A percentile compares a stretch with the other conserved stretches of the same genome.
These are phyloP conservation scores for Lasioglossum baleicum DNA, from an alignment of 1,140 invertebrate species.

Conservation along the genomic window DNA sequence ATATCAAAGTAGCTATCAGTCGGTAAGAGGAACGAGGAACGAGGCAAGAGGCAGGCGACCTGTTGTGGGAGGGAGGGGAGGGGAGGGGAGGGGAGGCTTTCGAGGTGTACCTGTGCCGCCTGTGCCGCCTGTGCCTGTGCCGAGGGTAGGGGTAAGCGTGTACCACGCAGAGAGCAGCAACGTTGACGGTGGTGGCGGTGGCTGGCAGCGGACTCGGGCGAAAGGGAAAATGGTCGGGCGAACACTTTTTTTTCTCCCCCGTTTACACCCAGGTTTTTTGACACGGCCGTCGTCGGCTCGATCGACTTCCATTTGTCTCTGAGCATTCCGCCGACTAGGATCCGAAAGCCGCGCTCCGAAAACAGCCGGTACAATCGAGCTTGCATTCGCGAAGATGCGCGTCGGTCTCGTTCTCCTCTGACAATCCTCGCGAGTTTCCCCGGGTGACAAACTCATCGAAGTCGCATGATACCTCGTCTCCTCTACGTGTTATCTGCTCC, in stretches of 20 bases:
- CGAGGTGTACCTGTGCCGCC: slow-evolving; percentile 21
- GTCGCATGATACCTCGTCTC: neutral
- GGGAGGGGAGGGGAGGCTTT: slow-evolving; percentile 41
- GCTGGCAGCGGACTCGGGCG: slow-evolving; percentile 66
- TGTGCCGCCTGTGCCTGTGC: neutral
- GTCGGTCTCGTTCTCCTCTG: slow-evolving; percentile 17
- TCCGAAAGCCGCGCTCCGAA: slow-evolving; percentile 50
- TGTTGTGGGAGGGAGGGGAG: slow-evolving; percentile 25
- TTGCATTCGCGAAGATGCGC: slow-evolving; percentile 33
- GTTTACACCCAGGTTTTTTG: slow-evolving; percentile 72
- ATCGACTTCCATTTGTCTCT: slow-evolving; percentile 76
- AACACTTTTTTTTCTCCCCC: slow-evolving; percentile 68
- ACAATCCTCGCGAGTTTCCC: slow-evolving; percentile 9
- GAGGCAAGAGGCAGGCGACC: neutral
- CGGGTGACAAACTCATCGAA: neutral
- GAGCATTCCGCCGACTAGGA: slow-evolving; percentile 55
- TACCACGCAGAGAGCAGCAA: slow-evolving; percentile 18
- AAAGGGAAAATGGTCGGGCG: slow-evolving; percentile 76
- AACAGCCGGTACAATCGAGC: slow-evolving; percentile 31
- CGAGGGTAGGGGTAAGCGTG: slow-evolving; percentile 29
- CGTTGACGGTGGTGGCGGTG: slow-evolving; percentile 38
- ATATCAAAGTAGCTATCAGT: slow-evolving; percentile 44
- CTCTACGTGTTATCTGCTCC: neutral
- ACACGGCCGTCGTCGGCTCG: slow-evolving; percentile 69
- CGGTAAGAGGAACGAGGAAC: slow-evolving; percentile 44